Base-by-base conservation (phyloP, 2,797 vertebrate genomes). In the Natrix natrix region DNA sequence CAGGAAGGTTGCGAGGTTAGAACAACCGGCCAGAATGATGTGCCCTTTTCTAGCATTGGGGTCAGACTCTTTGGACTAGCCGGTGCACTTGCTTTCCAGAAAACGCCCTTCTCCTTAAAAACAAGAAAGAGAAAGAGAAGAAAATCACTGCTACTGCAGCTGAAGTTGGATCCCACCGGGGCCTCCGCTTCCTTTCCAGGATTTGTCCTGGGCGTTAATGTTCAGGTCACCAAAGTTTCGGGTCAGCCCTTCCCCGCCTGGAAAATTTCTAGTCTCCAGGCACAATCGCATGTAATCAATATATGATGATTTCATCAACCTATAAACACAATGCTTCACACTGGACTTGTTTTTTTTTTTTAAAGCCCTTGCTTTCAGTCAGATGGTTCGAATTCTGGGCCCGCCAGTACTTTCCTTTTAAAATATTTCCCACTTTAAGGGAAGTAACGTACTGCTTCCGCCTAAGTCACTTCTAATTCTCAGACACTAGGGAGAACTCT, bases 1-100 rank as follows among this genome's bases (percentile, higher is more conserved):
- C 93, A 94, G 86, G 94, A 54, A 97, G 97, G 98, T 97, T 97
- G 96, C 92, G 87, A 97, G 98, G 98, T 98, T 98, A 98, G 93
- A 97, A 97, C 97, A 98, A 98, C 98, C 96, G 96, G 96, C 96
- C 96, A 96, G 96, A 96, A 95, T 93, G 97, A 95, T 96, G 96
- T 97, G 98, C 97, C 98, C 98, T 98, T 96, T 97, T 94, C 97
- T 95, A 95, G 92, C 94, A 94, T 92, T 13, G 32, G 94, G 98
- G 98, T 98, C 98, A 98, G 96, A 94, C 56, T 93, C 95, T 93
- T 90, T 94, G 92, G 94, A 93, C 93, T 94, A 22, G 95, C 91
- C 90, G 94, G 10, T 92, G 63, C 92, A 91, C 90, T 94, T 96
- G 92, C 97, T 97, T 97, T 97, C 97, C 97, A 95, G 96, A 97